Evolutionary conservation across 2,888 invertebrate species (phyloP).

Genomic region (Netelia virgata): DNA sequence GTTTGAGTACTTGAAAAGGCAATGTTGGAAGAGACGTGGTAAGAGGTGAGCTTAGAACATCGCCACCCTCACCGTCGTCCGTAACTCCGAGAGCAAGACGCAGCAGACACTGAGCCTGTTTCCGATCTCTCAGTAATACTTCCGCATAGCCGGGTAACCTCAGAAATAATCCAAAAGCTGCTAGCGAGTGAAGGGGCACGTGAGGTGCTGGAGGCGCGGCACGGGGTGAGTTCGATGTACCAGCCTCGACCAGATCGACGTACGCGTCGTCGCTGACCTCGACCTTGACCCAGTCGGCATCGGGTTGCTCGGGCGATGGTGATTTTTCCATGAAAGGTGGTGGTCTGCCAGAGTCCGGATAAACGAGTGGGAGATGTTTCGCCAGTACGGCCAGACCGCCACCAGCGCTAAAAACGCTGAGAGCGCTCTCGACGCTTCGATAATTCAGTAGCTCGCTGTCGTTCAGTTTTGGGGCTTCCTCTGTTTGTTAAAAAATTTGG

Average conservation of each 20-base stretch:
- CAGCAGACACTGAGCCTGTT: conserved; percentile 94
- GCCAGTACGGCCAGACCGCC: conserved; percentile 96
- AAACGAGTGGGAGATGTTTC: conserved; percentile 94
- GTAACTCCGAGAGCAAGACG: conserved; percentile 95
- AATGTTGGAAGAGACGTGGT: conserved; percentile 90
- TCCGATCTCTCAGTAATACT: conserved; percentile 93
- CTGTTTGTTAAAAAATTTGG: conserved; percentile 63
- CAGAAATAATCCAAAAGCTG: conserved; percentile 95
- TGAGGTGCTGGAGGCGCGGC: conserved; percentile 86
- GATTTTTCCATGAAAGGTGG: conserved; percentile 87
- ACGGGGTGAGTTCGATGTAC: conserved; percentile 84
- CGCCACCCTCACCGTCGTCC: conserved; percentile 95
- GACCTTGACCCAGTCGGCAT: conserved; percentile 88
- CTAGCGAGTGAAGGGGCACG: conserved; percentile 95
- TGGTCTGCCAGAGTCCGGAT: conserved; percentile 89
- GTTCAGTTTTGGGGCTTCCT: conserved; percentile 76
- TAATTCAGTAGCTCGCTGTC: conserved; percentile 78
- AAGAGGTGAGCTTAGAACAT: conserved; percentile 90
- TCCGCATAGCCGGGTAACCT: conserved; percentile 96
- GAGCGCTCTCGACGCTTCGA: conserved; percentile 86
- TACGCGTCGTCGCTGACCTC: conserved; percentile 88
- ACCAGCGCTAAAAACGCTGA: conserved; percentile 94
- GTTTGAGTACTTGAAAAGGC: conserved; percentile 92
- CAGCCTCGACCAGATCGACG: conserved; percentile 88
- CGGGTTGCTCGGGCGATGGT: conserved; percentile 86